Conservation (phyloP, 2,888 invertebrate species). For the Osedax fenrisi region DNA sequence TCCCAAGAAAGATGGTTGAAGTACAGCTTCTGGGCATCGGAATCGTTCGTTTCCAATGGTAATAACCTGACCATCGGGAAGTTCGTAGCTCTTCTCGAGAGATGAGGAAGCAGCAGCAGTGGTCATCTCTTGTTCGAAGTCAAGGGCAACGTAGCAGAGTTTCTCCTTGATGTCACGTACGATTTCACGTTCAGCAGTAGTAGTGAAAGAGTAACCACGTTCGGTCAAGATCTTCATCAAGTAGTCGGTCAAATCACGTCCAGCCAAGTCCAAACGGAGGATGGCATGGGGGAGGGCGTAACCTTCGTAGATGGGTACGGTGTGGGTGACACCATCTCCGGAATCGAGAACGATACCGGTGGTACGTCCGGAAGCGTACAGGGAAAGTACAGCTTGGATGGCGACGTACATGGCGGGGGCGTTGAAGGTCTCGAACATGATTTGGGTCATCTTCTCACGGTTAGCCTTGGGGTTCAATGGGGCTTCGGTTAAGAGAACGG, state of each 20-base stretch:
- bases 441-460: constrained; percentile 75
- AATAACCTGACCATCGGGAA: constrained; percentile 45
- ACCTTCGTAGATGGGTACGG: constrained; percentile 59
- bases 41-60: constrained; percentile 47
- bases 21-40: constrained; percentile 45
- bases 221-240: constrained; percentile 56
- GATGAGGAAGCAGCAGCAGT: constrained; percentile 79
- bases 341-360: constrained; percentile 53
- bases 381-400: constrained; percentile 40
- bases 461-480: constrained; percentile 77
- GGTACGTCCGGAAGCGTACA: constrained; percentile 58
- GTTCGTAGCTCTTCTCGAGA: constrained; percentile 71
- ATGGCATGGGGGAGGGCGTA: constrained; percentile 37
- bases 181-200: constrained; percentile 77
- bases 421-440: constrained; percentile 37
- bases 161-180: constrained; percentile 87
- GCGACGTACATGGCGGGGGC: constrained; percentile 41
- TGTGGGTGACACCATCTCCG: constrained; percentile 65
- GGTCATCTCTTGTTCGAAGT: constrained; percentile 89
- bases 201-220: constrained; percentile 47
- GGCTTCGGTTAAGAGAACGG: constrained; percentile 72
- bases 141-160: constrained; percentile 79
- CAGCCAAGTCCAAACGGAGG: constrained; percentile 36
- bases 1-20: constrained; percentile 49
- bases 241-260: constrained; percentile 35